phyloP scores from a whole-genome alignment of 2,888 invertebrate species.

The Melitaea athalia region DNA sequence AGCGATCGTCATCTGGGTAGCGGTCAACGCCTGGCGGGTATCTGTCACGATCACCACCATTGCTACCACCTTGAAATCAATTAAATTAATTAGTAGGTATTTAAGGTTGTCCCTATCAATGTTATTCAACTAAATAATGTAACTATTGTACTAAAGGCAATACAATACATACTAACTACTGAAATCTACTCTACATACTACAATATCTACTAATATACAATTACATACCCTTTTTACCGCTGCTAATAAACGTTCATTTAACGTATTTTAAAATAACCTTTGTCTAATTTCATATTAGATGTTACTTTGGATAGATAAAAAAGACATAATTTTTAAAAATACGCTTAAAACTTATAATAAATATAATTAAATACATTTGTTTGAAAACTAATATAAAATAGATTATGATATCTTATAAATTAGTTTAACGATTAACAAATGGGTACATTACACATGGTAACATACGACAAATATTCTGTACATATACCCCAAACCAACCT shows the following conservation, averaged over 20 bases:
- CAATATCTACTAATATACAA: background rate
- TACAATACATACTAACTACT: constrained; percentile 8
- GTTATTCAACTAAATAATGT: constrained; percentile 15
- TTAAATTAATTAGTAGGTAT: constrained; percentile 15
- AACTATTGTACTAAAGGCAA: background rate
- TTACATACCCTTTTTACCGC: background rate
- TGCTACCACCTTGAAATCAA: constrained; percentile 66
- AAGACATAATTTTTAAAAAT: background rate
- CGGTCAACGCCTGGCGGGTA: constrained; percentile 76
- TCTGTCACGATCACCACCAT: constrained; percentile 61
- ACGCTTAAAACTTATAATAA: background rate
- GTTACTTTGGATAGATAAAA: background rate
- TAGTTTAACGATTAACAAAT: background rate
- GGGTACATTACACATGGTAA: too few species aligned
- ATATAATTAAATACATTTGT: background rate
- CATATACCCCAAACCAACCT: constrained; percentile 17
- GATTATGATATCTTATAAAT: background rate
- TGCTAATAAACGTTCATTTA: background rate
- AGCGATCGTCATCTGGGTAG: constrained; percentile 78
- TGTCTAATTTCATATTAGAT: background rate
- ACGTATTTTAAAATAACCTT: background rate
- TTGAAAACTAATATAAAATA: background rate
- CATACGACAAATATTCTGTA: background rate
- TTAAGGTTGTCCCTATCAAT: background rate
- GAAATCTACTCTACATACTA: background rate